A percentile compares a stretch with the other conserved stretches of the same genome.
Evolutionary conservation across 1,140 invertebrate species (phyloP).

Genomic region (Cepaea nemoralis): DNA sequence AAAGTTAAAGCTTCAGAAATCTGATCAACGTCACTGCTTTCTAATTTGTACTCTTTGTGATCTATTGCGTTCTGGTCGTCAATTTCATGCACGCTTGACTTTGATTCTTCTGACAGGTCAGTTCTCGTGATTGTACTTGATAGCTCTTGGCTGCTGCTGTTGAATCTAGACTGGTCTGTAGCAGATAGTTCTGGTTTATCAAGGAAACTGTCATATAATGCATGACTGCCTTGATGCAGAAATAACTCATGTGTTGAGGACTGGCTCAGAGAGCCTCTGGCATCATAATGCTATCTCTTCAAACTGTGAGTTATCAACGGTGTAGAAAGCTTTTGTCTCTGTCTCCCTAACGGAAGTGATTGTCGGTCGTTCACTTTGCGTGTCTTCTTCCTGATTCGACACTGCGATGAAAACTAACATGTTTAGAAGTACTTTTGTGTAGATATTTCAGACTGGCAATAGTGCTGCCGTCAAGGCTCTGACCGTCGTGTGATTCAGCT

Average conservation of each 20-base stretch:
- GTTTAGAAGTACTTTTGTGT: not conserved
- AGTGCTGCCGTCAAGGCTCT: too few relatives aligned
- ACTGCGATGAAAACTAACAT: not conserved
- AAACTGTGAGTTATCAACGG: conserved; percentile 5
- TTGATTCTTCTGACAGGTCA: not conserved
- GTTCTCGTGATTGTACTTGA: too few relatives aligned
- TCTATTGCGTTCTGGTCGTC: not conserved
- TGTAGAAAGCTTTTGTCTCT: not conserved
- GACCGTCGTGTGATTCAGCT: too few relatives aligned
- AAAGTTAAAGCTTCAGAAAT: not conserved
- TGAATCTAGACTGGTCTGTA: not conserved
- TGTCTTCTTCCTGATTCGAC: not conserved
- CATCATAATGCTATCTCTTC: conserved; percentile 11
- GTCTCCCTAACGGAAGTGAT: not conserved
- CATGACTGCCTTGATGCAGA: not conserved
- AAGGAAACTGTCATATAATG: not conserved
- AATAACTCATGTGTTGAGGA: not conserved
- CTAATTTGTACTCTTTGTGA: not conserved
- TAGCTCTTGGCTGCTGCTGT: not conserved
- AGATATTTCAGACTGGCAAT: too few relatives aligned
- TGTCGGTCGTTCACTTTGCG: not conserved
- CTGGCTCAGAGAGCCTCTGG: not conserved
- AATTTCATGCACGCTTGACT: not conserved
- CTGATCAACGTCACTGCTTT: not conserved
- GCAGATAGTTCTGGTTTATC: not conserved